phyloP scores from a whole-genome alignment of 1,140 invertebrate species.

The Portunus trituberculatus region DNA sequence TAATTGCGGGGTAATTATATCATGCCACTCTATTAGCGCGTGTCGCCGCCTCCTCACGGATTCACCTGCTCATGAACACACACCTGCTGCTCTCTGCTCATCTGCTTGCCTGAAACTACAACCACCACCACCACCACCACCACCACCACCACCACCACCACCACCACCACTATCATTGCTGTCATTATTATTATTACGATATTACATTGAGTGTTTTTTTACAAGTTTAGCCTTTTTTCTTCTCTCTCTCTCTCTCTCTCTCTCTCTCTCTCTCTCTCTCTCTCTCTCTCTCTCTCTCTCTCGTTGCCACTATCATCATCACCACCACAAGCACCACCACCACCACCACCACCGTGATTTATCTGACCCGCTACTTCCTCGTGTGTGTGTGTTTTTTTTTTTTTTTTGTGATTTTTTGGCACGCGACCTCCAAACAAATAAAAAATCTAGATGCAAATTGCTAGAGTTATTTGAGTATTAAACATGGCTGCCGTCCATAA shows the following conservation, averaged over 20 bases:
- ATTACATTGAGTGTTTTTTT: too few relatives aligned
- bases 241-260: too few relatives aligned
- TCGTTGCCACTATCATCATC: not conserved
- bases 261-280: too few relatives aligned
- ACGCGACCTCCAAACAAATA: slow-evolving; percentile 52
- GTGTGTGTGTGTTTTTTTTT: not conserved
- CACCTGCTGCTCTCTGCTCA: too few relatives aligned
- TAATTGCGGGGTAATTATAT: not conserved
- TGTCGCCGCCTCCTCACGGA: not conserved
- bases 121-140: not conserved
- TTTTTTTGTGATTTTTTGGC: slow-evolving; percentile 40
- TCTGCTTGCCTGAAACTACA: not conserved
- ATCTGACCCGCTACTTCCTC: not conserved
- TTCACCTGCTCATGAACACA: not conserved
- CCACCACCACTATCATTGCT: not conserved
- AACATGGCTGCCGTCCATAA: slow-evolving; percentile 48
- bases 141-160: not conserved
- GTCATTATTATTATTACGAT: not conserved
- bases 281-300: not conserved
- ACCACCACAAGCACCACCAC: not conserved
- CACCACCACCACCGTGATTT: not conserved
- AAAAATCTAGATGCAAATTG: slow-evolving; percentile 68
- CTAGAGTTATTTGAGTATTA: slow-evolving; percentile 62
- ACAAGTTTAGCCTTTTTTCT: too few relatives aligned
- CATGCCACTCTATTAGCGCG: not conserved